A percentile compares a stretch with the other conserved stretches of the same genome.
Conservation (phyloP, 2,888 invertebrate genomes). For the Lymantria monacha region DNA sequence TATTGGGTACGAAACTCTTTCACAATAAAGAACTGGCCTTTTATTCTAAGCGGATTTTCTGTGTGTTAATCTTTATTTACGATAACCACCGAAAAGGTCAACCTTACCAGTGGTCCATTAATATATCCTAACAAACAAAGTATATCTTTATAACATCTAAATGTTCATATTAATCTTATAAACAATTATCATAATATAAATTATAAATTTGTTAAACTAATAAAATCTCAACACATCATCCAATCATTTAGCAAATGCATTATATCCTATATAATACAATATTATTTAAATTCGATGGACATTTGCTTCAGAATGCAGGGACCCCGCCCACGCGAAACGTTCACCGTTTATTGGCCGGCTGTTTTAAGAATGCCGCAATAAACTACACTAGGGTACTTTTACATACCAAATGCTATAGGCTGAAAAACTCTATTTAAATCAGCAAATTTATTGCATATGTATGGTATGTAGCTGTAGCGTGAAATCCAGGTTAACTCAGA, state of each 20-base stretch:
- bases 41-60: no score
- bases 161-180: no score
- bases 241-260: slow-evolving; percentile 19
- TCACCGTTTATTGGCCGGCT: slow-evolving; percentile 55
- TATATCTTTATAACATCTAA: no score
- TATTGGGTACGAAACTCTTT: no score
- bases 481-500: background rate
- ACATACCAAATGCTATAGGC: slow-evolving; percentile 22
- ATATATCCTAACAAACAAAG: no score
- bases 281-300: slow-evolving; percentile 31
- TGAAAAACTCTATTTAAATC: slow-evolving; percentile 11
- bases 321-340: slow-evolving; percentile 57
- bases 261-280: slow-evolving; percentile 23
- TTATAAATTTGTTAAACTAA: background rate
- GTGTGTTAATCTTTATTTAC: no score
- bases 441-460: background rate
- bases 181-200: no score
- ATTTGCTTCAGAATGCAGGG: slow-evolving; percentile 42
- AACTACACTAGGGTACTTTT: slow-evolving; percentile 31
- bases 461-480: background rate
- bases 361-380: slow-evolving; percentile 46
- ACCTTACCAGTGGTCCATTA: no score
- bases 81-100: no score
- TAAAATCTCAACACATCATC: slow-evolving; percentile 1
- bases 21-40: no score